Evolutionary conservation across 2,888 invertebrate species (phyloP).

Genomic region (Operophtera brumata): DNA sequence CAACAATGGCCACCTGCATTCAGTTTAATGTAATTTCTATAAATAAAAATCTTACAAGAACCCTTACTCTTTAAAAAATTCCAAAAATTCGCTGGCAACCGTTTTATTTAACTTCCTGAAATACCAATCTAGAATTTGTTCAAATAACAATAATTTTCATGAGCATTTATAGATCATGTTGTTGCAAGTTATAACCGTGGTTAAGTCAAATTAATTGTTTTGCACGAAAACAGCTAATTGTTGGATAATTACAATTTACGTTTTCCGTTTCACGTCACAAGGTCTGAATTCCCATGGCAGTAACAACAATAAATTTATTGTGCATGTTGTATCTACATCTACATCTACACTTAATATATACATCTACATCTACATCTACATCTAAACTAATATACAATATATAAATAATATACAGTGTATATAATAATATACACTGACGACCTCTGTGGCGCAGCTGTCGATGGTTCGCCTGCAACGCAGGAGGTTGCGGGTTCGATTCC

Average conservation of each 20-base stretch:
- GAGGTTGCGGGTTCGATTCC: too few relatives aligned
- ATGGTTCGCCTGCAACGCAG: too few relatives aligned
- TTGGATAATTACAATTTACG: conserved; percentile 44
- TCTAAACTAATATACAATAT: too few relatives aligned
- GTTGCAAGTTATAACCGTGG: conserved; percentile 48
- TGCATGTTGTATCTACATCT: conserved; percentile 24
- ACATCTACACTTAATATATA: too few relatives aligned
- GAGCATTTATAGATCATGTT: conserved; percentile 21
- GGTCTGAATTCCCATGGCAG: conserved; percentile 18
- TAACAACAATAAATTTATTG: conserved; percentile 23
- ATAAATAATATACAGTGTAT: too few relatives aligned
- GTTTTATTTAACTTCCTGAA: conserved; percentile 8
- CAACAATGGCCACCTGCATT: too few relatives aligned
- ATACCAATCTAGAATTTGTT: conserved; percentile 22
- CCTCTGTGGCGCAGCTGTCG: too few relatives aligned
- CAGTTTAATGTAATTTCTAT: too few relatives aligned
- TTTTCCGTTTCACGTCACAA: conserved; percentile 31
- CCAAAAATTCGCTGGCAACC: neutral
- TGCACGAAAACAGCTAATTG: conserved; percentile 52
- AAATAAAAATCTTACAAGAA: too few relatives aligned
- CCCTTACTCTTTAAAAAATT: neutral
- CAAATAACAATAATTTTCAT: conserved; percentile 13
- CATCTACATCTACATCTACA: too few relatives aligned
- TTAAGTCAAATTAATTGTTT: conserved; percentile 62
- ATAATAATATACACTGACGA: too few relatives aligned